These are phyloP conservation scores for Amaurobius ferox DNA, from an alignment of 2,888 invertebrate species.

Conservation along the genomic window DNA sequence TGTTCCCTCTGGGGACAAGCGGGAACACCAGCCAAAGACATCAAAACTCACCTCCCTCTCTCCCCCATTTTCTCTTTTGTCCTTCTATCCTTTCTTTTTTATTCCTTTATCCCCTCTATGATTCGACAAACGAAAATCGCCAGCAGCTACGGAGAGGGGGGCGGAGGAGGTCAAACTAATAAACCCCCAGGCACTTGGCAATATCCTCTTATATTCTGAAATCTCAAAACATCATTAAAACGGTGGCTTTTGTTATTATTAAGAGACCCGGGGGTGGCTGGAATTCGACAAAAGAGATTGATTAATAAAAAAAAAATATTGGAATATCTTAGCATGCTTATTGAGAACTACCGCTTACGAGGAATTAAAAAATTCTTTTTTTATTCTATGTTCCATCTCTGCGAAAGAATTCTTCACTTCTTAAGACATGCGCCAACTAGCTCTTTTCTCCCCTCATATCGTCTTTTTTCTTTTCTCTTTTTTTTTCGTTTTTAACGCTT, in stretches of 20 bases:
- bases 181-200: conserved; percentile 54
- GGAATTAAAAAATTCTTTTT: conserved; percentile 64
- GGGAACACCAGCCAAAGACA: conserved; percentile 53
- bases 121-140: not conserved
- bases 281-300: conserved; percentile 44
- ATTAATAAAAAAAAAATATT: conserved; percentile 64
- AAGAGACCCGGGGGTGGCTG: conserved; percentile 5
- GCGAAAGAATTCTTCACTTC: conserved; percentile 57
- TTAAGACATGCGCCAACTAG: conserved; percentile 37
- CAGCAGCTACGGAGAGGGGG: not conserved
- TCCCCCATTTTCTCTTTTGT: conserved; percentile 12
- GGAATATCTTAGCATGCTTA: conserved; percentile 58
- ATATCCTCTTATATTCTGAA: conserved; percentile 56
- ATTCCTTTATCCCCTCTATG: not conserved
- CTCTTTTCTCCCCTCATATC: conserved; percentile 36
- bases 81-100: conserved; percentile 1
- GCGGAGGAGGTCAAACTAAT: conserved; percentile 34
- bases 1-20: conserved; percentile 58
- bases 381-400: conserved; percentile 13
- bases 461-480: not conserved
- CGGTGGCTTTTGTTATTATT: conserved; percentile 66
- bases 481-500: conserved; percentile 21
- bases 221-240: conserved; percentile 71
- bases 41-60: conserved; percentile 19
- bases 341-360: conserved; percentile 46